Conservation (phyloP, 2,888 invertebrate species). For the Limnephilus auricula region DNA sequence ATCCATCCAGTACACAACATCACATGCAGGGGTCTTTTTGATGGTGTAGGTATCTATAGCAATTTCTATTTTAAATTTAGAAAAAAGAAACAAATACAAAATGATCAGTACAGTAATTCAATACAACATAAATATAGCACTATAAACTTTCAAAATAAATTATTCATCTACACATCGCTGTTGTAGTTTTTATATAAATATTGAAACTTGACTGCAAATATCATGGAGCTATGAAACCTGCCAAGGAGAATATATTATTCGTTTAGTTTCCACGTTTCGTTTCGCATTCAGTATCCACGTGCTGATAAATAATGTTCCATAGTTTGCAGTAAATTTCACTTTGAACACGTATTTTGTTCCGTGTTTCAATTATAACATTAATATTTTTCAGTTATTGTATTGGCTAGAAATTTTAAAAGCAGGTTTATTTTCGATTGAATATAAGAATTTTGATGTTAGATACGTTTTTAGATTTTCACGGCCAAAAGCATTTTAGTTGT, state of each 20-base stretch:
- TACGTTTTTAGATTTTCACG: too few relatives aligned
- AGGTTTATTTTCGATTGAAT: not conserved
- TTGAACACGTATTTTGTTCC: not conserved
- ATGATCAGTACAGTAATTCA: too few relatives aligned
- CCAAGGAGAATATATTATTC: not conserved
- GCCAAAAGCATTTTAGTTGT: too few relatives aligned
- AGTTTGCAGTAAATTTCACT: not conserved
- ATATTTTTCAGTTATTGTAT: not conserved
- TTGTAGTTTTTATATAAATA: not conserved
- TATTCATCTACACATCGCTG: too few relatives aligned
- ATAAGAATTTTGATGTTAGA: too few relatives aligned
- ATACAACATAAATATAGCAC: too few relatives aligned
- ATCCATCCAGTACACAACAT: too few relatives aligned
- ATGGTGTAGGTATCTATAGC: too few relatives aligned
- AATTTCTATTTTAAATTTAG: too few relatives aligned
- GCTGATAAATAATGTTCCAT: not conserved
- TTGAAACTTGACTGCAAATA: not conserved
- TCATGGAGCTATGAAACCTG: not conserved
- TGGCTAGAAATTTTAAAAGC: not conserved
- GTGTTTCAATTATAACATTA: not conserved
- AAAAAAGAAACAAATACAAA: too few relatives aligned
- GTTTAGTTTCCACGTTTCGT: not conserved
- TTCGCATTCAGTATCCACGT: not conserved
- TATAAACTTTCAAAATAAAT: too few relatives aligned
- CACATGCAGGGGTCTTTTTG: too few relatives aligned